These are phyloP conservation scores for Chymomyza costata DNA, from an alignment of 1,140 invertebrate genomes.

Conservation along the genomic window DNA sequence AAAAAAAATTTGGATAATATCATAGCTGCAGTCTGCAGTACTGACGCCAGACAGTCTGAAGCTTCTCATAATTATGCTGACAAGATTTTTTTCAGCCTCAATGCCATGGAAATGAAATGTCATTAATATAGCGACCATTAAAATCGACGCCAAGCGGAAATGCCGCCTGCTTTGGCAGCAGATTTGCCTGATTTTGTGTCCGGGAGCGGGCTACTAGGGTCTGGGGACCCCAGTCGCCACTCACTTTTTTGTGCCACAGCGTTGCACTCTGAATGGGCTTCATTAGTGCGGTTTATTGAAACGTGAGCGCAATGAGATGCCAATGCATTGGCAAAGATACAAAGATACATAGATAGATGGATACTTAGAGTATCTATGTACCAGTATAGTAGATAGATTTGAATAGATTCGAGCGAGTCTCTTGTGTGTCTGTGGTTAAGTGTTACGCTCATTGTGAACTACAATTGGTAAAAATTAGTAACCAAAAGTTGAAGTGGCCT, in stretches of 20 bases:
- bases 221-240: not conserved
- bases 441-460: slow-evolving; percentile 7
- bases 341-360: slow-evolving; percentile 31
- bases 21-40: too few species aligned
- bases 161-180: slow-evolving; percentile 37
- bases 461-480: slow-evolving; percentile 58
- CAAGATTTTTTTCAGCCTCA: slow-evolving; percentile 42
- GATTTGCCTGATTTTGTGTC: slow-evolving; percentile 20
- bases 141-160: slow-evolving; percentile 67
- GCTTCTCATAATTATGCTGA: slow-evolving; percentile 64
- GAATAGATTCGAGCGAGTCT: slow-evolving; percentile 6
- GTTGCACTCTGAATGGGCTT: slow-evolving; percentile 68
- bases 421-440: too few species aligned
- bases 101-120: slow-evolving; percentile 69
- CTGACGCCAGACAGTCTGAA: too few species aligned
- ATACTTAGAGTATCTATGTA: too few species aligned
- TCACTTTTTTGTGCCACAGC: slow-evolving; percentile 35
- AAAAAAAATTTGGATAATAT: too few species aligned
- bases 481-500: slow-evolving; percentile 29
- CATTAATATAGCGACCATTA: slow-evolving; percentile 73
- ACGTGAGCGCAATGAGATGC: slow-evolving; percentile 19
- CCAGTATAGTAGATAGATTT: slow-evolving; percentile 7
- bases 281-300: slow-evolving; percentile 70
- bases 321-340: slow-evolving; percentile 36
- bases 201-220: not conserved